phyloP scores from a whole-genome alignment of 1,140 invertebrate species.

The Drosophila suzukii region DNA sequence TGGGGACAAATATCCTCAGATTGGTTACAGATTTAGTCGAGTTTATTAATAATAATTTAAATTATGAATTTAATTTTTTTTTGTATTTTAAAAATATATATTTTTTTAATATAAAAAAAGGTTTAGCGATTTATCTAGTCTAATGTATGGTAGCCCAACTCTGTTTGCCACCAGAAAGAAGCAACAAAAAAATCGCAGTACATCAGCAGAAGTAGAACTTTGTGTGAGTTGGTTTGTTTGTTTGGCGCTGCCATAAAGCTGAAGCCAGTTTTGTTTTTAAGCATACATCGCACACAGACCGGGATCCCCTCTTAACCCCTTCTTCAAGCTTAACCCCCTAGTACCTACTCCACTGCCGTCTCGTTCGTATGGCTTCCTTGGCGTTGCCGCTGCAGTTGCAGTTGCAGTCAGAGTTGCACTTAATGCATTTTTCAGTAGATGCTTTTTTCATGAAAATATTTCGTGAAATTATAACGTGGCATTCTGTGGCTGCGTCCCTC shows the following conservation, averaged over 20 bases:
- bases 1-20: too few relatives aligned
- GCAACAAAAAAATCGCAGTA: constrained; percentile 38
- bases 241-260: constrained; percentile 73
- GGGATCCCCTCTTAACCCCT: constrained; percentile 26
- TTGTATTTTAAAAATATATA: not conserved
- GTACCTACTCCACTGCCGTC: constrained; percentile 17
- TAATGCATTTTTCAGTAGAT: constrained; percentile 81
- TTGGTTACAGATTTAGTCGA: too few relatives aligned
- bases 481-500: constrained; percentile 32
- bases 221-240: constrained; percentile 66
- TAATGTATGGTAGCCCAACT: constrained; percentile 5
- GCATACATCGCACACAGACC: constrained; percentile 29
- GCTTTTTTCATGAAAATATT: constrained; percentile 77
- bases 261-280: constrained; percentile 76
- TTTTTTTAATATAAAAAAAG: not conserved
- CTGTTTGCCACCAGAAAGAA: constrained; percentile 27
- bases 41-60: too few relatives aligned
- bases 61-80: too few relatives aligned
- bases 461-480: constrained; percentile 78
- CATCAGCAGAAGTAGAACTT: constrained; percentile 46
- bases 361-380: constrained; percentile 42
- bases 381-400: constrained; percentile 23
- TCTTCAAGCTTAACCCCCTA: constrained; percentile 21
- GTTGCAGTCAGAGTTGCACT: constrained; percentile 51
- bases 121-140: not conserved